Conservation (phyloP, 2,113 vertebrate species). For the Gambusia holbrooki region DNA sequence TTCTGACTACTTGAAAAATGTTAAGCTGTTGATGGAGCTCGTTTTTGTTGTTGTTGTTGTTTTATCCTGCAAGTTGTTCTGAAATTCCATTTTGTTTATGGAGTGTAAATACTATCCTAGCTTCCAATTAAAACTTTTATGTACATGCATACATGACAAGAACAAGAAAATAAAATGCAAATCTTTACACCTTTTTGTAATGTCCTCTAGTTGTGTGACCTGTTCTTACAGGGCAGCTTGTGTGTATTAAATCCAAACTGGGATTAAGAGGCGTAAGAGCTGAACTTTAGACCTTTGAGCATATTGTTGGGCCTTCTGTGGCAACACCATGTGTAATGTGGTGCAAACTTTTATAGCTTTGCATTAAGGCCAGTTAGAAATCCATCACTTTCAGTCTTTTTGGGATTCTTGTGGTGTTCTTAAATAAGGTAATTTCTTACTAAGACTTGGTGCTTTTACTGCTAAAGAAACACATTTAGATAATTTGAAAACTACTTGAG, state of each 20-base stretch:
- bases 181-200: not conserved
- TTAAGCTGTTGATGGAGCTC: not conserved
- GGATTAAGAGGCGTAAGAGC: not conserved
- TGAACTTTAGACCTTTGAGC: not conserved
- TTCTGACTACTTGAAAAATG: constrained; percentile 1
- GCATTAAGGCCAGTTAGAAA: not conserved
- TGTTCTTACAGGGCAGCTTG: too few relatives aligned
- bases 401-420: not conserved
- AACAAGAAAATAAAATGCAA: not conserved
- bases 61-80: constrained; percentile 16
- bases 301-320: not conserved
- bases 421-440: not conserved
- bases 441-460: too few relatives aligned
- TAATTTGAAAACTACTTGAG: too few relatives aligned
- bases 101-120: constrained; percentile 68
- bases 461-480: too few relatives aligned
- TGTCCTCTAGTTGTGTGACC: too few relatives aligned
- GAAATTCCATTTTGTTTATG: constrained; percentile 54
- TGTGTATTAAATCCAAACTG: not conserved
- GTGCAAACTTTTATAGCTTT: too few relatives aligned
- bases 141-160: constrained; percentile 11
- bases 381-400: not conserved
- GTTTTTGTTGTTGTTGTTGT: not conserved
- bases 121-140: constrained; percentile 78
- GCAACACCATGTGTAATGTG: not conserved